Conservation (phyloP, 1,140 invertebrate genomes). For the Drosophila setifemur region DNA sequence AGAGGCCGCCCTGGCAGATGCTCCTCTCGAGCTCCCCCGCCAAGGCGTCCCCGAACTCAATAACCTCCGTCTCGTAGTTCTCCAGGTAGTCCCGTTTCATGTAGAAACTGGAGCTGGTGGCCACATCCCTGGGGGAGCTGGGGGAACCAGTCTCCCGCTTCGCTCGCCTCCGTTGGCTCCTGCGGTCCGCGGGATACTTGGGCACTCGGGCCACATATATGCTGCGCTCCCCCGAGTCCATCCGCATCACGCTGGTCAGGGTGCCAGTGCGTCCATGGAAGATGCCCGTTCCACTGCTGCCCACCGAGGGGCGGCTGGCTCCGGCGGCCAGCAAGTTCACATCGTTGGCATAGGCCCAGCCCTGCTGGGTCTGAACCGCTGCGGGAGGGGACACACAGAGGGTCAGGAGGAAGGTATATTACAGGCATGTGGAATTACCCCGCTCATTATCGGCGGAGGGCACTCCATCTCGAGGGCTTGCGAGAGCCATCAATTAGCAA, state of each 20-base stretch:
- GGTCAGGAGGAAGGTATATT: not conserved
- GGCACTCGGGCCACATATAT: slow-evolving; percentile 62
- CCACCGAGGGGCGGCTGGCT: slow-evolving; percentile 70
- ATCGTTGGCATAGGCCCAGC: slow-evolving; percentile 83
- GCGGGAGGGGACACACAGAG: not conserved
- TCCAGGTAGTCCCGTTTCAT: slow-evolving; percentile 61
- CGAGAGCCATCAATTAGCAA: slow-evolving; percentile 23
- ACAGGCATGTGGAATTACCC: too few relatives aligned
- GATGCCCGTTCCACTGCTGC: slow-evolving; percentile 82
- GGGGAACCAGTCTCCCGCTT: not conserved
- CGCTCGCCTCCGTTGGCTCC: not conserved
- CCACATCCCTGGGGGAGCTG: not conserved
- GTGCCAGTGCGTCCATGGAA: slow-evolving; percentile 72
- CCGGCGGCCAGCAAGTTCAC: slow-evolving; percentile 84
- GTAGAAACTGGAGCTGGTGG: slow-evolving; percentile 6
- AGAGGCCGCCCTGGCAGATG: slow-evolving; percentile 48
- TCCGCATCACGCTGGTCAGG: slow-evolving; percentile 44
- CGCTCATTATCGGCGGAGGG: slow-evolving; percentile 6
- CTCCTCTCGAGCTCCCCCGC: not conserved
- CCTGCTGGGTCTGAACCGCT: slow-evolving; percentile 83
- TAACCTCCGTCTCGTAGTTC: slow-evolving; percentile 33
- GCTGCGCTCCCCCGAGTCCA: slow-evolving; percentile 33
- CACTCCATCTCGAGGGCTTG: slow-evolving; percentile 20
- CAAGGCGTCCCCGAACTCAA: not conserved
- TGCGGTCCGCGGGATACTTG: slow-evolving; percentile 17